Evolutionary conservation across 1,140 invertebrate species (phyloP).

Genomic region (Aphidius gifuensis): DNA sequence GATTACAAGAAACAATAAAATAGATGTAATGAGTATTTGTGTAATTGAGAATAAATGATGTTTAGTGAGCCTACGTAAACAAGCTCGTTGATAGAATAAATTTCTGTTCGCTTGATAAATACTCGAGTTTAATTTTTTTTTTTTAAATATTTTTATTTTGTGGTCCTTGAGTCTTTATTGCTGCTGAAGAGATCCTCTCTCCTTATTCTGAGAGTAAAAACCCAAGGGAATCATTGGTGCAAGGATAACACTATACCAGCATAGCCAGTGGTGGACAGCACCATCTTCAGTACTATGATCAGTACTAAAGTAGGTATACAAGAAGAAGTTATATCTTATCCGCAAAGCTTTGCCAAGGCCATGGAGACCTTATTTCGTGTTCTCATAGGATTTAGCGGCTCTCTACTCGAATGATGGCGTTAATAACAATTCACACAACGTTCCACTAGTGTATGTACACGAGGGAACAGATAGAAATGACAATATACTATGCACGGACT

Average conservation of each 20-base stretch:
- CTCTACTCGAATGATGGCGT: constrained; percentile 34
- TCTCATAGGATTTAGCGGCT: constrained; percentile 29
- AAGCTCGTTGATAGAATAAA: not conserved
- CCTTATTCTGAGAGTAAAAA: not conserved
- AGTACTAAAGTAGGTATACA: too few species aligned
- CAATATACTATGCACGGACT: constrained; percentile 23
- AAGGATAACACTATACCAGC: not conserved
- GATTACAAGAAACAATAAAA: too few species aligned
- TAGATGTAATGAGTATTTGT: too few species aligned
- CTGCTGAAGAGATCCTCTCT: not conserved
- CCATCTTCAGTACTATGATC: too few species aligned
- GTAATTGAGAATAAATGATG: too few species aligned
- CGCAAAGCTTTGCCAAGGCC: constrained; percentile 17
- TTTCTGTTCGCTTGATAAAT: constrained; percentile 13
- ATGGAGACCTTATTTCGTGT: constrained; percentile 19
- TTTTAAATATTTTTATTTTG: not conserved
- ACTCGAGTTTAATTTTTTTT: constrained; percentile 11
- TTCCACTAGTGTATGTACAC: constrained; percentile 6
- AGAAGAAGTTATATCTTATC: constrained; percentile 1
- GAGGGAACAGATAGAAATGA: not conserved
- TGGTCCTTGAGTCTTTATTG: constrained; percentile 14
- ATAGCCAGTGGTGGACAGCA: too few species aligned
- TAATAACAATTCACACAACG: constrained; percentile 31
- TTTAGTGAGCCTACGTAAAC: too few species aligned
- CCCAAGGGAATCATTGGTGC: constrained; percentile 19